Evolutionary conservation across 1,140 invertebrate species (phyloP), one percentile per base, ranked within the genome.

Genomic region (Anthonomus grandis): DNA sequence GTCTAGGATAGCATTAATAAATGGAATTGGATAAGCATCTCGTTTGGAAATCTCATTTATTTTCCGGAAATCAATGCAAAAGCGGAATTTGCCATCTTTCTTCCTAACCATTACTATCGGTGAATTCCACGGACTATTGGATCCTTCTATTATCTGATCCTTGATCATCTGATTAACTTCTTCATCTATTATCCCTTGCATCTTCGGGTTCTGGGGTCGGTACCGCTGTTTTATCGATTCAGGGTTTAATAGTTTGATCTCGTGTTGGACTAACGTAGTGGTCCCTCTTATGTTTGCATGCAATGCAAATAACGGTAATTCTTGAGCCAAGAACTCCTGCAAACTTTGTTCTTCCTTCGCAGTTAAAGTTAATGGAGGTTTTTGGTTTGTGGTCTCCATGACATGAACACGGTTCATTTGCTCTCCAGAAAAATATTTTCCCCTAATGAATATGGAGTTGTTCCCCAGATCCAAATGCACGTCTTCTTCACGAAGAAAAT

Each of bases 71-170:
- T 53, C 65, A 9, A 52, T 50, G 31, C 50, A 58, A 36, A 62
- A 41, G 34, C 46, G 31, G n/a, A 37, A 19, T 12, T 25, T 27
- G 12, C 46, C 31, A 50, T 63, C 57, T 17, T 59, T 57, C 45
- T 64, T 57, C 5, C 37, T 22, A 2, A 64, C 59, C 9, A 62
- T 10, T 0, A 58, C 10, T 10, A 62, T 36, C 1, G 17, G 41
- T 12, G 21, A 70, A 63, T 8, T 49, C 37, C 12, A 57, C 53
- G 51, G 70, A 70, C 25, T 71, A 12, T 13, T 38, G 2, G 37
- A 51, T 22, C 36, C 39, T 34, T 60, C 52, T 10, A 60, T 48
- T 13, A 60, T 46, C 12, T 57, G 59, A 2, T 22, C 17, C 0
- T 27, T 42, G 38, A 65, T n/a, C 58, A 65, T 65, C 9, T 49